These are phyloP conservation scores for Sphyrna mokarran DNA, from an alignment of 2,113 vertebrate species.

Conservation along the genomic window DNA sequence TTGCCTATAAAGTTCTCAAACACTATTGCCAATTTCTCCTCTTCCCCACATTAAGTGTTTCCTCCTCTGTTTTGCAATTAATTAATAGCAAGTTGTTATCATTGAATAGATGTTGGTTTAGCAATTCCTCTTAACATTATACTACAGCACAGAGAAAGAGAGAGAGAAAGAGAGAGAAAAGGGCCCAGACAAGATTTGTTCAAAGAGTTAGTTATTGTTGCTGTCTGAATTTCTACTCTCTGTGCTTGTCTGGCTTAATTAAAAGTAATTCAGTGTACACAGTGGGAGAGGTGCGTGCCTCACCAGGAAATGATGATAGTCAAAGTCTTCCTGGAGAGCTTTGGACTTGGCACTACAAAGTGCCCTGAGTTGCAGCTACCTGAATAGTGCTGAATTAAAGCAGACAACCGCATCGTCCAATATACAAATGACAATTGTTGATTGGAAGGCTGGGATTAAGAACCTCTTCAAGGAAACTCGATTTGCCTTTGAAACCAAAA, in stretches of 20 bases:
- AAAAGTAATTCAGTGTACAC: constrained; percentile 85
- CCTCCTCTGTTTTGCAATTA: constrained; percentile 62
- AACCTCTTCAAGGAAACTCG: constrained; percentile 97
- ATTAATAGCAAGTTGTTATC: constrained; percentile 68
- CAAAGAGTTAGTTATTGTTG: constrained; percentile 95
- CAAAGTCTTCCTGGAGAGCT: constrained; percentile 96
- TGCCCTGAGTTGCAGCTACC: constrained; percentile 77
- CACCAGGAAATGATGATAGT: constrained; percentile 99
- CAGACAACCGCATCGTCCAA: constrained; percentile 98
- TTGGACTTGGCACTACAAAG: constrained; percentile 94
- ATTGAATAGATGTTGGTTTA: constrained; percentile 65
- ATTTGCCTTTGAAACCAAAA: constrained; percentile 99
- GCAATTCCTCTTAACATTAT: constrained; percentile 62
- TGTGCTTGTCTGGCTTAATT: constrained; percentile 97
- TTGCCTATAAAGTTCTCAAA: constrained; percentile 60
- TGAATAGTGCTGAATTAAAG: constrained; percentile 97
- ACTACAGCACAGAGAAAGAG: constrained; percentile 53
- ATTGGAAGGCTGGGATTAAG: constrained; percentile 98
- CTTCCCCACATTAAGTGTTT: constrained; percentile 58
- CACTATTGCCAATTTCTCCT: constrained; percentile 67
- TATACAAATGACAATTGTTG: constrained; percentile 99
- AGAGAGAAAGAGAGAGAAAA: constrained; percentile 41
- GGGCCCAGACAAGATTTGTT: constrained; percentile 77
- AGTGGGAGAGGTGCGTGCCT: constrained; percentile 76
- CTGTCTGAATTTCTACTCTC: constrained; percentile 88